Evolutionary conservation across 2,113 vertebrate genomes (phyloP), one percentile per base, ranked within the genome.

Genomic region (Varanus salvator): DNA sequence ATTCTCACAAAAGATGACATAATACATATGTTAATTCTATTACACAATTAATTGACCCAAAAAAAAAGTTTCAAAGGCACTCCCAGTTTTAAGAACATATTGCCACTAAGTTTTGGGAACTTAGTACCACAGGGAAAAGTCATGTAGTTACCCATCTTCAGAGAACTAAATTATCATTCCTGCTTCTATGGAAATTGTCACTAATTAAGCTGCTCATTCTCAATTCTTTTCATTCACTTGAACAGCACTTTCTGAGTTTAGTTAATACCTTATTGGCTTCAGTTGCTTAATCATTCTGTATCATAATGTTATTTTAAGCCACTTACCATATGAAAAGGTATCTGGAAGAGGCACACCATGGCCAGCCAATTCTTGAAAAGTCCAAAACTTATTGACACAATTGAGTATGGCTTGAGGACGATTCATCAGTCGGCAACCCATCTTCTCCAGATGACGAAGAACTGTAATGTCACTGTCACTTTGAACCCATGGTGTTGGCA

Each of bases 301-400:
- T 71, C 8, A 50, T 6, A 6, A 29, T 48, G 81, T 48, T 34
- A 81, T 77, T 90, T 44, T 38, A 25, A 88, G 57, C 29, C 69
- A 57, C 96, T 96, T 93, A 98, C 97, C 97, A 34, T 98, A 98
- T 1, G 97, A 98, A 80, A 98, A 98, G 64, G 97, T 98, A 89
- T 98, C 97, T 92, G 97, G 97, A 52, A 98, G 96, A 94, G 97
- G 97, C 50, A 98, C 97, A 27, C 97, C 97, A 86, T 98, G 97
- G 84, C 97, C 97, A 91, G 97, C 97, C 91, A 98, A 94, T 68
- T 98, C 97, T 83, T 98, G 97, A 94, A 98, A 98, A 0, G 97
- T 98, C 97, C 97, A 98, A 93, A 98, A 98, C 89, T 98, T 98
- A 92, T 98, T 98, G 90, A 98, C 96, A 83, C 97, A 98, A 89